Evolutionary conservation across 1,140 invertebrate species (phyloP).

Genomic region (Lepidotrigona ventralis): DNA sequence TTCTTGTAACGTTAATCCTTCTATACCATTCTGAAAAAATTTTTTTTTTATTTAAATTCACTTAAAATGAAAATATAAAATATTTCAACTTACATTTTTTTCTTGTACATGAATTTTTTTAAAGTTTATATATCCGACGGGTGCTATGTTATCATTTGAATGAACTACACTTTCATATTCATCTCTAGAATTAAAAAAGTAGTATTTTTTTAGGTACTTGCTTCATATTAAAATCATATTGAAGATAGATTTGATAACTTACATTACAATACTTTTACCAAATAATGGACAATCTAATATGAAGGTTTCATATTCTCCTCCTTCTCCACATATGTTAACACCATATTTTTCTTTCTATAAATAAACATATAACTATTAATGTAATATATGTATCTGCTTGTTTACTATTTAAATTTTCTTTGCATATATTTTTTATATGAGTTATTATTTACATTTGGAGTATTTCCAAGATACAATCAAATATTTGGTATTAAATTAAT

Average conservation of each 20-base stretch:
- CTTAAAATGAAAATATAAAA: neutral
- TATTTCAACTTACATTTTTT: conserved; percentile 81
- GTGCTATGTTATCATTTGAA: conserved; percentile 94
- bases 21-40: conserved; percentile 70
- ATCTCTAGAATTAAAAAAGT: conserved; percentile 84
- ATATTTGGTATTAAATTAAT: conserved; percentile 58
- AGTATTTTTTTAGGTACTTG: neutral
- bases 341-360: conserved; percentile 94
- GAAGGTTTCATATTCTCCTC: conserved; percentile 99
- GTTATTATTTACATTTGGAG: conserved; percentile 32
- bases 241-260: conserved; percentile 79
- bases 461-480: conserved; percentile 33
- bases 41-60: conserved; percentile 13
- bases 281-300: conserved; percentile 98
- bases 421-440: neutral
- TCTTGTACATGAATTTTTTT: conserved; percentile 88
- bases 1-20: conserved; percentile 75
- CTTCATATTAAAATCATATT: neutral
- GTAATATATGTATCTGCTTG: neutral
- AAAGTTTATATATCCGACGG: conserved; percentile 95
- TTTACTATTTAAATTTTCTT: conserved; percentile 12
- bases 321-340: conserved; percentile 98
- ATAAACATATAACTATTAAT: conserved; percentile 47
- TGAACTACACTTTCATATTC: conserved; percentile 93
- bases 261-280: conserved; percentile 93